A percentile compares a stretch with the other conserved stretches of the same genome.
Evolutionary conservation across 2,113 vertebrate species (phyloP).

Genomic region (Pelecanus crispus): DNA sequence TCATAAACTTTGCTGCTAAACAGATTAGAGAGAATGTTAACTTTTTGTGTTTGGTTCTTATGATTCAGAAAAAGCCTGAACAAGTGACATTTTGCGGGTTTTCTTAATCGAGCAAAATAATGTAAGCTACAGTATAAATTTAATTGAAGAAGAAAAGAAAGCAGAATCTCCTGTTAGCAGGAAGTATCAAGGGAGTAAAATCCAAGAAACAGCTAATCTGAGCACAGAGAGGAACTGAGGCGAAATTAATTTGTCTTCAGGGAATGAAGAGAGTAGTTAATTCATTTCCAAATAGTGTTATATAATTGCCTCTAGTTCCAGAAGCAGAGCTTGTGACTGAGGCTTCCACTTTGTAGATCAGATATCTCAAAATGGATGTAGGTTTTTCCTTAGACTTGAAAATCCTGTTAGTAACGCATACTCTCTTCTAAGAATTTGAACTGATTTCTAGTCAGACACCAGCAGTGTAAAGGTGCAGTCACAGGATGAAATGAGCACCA

Average conservation of each 20-base stretch:
- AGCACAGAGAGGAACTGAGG: neutral
- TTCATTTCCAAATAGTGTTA: neutral
- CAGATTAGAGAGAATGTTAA: fast-evolving
- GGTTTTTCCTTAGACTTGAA: neutral
- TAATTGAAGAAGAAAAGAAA: neutral
- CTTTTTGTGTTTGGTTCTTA: neutral
- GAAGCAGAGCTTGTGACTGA: neutral
- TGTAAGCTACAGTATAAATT: neutral
- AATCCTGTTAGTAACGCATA: neutral
- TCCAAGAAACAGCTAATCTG: conserved; percentile 26
- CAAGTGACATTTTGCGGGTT: neutral
- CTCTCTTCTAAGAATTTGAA: neutral
- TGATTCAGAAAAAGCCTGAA: neutral
- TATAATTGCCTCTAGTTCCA: neutral
- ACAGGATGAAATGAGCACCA: neutral
- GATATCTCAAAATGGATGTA: neutral
- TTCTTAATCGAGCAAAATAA: neutral
- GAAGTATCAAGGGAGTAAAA: neutral
- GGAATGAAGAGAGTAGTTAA: neutral
- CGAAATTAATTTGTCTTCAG: conserved; percentile 4
- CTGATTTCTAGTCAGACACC: neutral
- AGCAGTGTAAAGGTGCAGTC: neutral
- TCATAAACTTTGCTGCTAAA: neutral
- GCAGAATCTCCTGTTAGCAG: neutral
- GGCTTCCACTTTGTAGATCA: neutral